Evolutionary conservation across 2,888 invertebrate genomes (phyloP).

Genomic region (Hymenopus coronatus): DNA sequence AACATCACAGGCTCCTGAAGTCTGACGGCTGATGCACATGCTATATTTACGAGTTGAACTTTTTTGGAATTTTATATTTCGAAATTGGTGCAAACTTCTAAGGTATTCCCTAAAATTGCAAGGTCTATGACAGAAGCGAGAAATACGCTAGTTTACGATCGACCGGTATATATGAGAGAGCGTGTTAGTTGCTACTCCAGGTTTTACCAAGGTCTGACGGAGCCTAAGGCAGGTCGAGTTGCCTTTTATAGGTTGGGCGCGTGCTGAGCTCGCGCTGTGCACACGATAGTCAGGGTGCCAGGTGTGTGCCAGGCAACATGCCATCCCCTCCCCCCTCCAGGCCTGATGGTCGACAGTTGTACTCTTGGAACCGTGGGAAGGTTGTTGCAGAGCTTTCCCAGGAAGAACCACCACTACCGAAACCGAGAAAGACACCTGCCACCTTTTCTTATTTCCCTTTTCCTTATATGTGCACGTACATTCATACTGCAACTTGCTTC

Average conservation of each 20-base stretch:
- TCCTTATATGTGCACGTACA: neutral
- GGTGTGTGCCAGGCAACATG: constrained; percentile 1
- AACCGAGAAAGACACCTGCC: constrained; percentile 22
- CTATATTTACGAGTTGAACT: neutral
- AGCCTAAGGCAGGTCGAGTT: constrained; percentile 27
- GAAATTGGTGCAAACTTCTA: neutral
- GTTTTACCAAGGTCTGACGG: constrained; percentile 25
- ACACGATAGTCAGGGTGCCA: neutral
- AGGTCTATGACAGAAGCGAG: neutral
- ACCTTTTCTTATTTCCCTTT: constrained; percentile 7
- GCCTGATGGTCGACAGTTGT: neutral
- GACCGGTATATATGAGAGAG: neutral
- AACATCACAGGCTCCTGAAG: neutral
- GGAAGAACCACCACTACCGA: constrained; percentile 1
- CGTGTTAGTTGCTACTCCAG: neutral
- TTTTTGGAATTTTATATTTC: neutral
- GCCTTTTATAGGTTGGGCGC: constrained; percentile 29
- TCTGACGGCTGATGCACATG: neutral
- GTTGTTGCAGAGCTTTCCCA: constrained; percentile 21
- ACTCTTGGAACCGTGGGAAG: constrained; percentile 30
- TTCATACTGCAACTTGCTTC: neutral
- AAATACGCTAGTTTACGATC: neutral
- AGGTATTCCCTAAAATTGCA: neutral
- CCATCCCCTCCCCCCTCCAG: neutral
- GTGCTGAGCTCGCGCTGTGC: constrained; percentile 17